These are phyloP conservation scores for Neuroterus valhalla DNA, from an alignment of 1,140 invertebrate genomes.

Conservation along the genomic window DNA sequence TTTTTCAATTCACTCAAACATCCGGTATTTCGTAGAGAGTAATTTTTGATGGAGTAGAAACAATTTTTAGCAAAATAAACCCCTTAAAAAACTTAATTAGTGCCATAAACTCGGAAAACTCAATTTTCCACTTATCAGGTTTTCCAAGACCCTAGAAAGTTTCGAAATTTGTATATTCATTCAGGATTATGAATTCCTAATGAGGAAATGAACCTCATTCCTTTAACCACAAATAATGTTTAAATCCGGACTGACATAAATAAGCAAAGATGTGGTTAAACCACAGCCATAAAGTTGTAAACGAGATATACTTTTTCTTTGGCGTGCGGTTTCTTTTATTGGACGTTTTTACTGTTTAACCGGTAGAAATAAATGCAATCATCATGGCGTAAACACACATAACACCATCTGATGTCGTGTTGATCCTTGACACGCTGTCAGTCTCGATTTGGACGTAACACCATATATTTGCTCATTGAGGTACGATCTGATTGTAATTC, in stretches of 20 bases:
- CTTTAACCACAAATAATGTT: constrained; percentile 10
- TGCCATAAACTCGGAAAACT: no score
- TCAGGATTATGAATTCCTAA: no score
- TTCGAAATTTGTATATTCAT: no score
- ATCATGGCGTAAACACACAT: neutral
- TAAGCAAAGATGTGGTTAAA: constrained; percentile 38
- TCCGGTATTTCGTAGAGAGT: no score
- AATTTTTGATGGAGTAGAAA: no score
- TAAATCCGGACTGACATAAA: constrained; percentile 31
- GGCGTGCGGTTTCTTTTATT: neutral
- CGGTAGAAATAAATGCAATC: constrained; percentile 14
- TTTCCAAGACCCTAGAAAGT: no score
- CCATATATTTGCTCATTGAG: constrained; percentile 15
- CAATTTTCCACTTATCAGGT: no score
- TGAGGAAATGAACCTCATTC: no score
- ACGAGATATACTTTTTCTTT: constrained; percentile 21
- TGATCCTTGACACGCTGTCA: constrained; percentile 43
- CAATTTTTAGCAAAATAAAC: no score
- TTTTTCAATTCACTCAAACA: no score
- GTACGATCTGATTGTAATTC: constrained; percentile 36
- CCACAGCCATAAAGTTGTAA: constrained; percentile 36
- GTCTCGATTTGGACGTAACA: constrained; percentile 44
- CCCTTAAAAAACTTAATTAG: no score
- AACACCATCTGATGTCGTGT: constrained; percentile 39
- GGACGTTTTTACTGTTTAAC: constrained; percentile 31